These are phyloP conservation scores for Drosophila ironensis DNA, from an alignment of 1,140 invertebrate species.

Conservation along the genomic window DNA sequence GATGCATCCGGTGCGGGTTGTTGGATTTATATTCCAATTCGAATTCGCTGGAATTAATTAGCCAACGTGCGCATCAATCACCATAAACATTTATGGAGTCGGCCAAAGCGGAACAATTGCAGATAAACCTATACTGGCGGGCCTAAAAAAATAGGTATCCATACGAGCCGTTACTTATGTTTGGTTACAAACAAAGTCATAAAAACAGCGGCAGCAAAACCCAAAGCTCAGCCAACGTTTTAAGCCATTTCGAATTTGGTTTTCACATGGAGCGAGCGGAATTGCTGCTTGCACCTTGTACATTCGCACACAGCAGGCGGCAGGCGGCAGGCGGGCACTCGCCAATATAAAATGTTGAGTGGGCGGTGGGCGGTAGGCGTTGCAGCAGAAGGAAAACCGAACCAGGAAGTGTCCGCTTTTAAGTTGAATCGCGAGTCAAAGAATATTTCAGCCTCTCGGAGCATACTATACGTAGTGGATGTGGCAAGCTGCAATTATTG, in stretches of 20 bases:
- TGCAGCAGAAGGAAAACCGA: not conserved
- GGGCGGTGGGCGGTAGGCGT: slow-evolving; percentile 2
- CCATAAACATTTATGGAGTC: slow-evolving; percentile 44
- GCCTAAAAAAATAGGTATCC: slow-evolving; percentile 10
- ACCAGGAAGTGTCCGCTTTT: slow-evolving; percentile 31
- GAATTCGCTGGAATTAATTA: slow-evolving; percentile 37
- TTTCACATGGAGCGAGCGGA: too few species aligned
- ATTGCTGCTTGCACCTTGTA: too few species aligned
- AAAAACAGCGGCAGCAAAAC: slow-evolving; percentile 28
- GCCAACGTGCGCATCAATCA: slow-evolving; percentile 21
- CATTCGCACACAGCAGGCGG: too few species aligned
- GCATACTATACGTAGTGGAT: too few species aligned
- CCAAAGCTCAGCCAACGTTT: slow-evolving; percentile 35
- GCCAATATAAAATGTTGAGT: not conserved
- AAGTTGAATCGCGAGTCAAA: slow-evolving; percentile 17
- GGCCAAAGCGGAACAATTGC: slow-evolving; percentile 41
- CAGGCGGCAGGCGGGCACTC: too few species aligned
- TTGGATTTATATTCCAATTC: not conserved
- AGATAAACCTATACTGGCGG: slow-evolving; percentile 27
- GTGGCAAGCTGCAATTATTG: slow-evolving; percentile 36
- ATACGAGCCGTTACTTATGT: too few species aligned
- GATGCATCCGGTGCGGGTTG: slow-evolving; percentile 14
- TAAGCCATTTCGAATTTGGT: slow-evolving; percentile 41
- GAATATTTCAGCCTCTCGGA: slow-evolving; percentile 20
- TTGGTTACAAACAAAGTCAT: slow-evolving; percentile 37